Evolutionary conservation across 2,797 vertebrate species (phyloP), one percentile per base, ranked within the genome.

Genomic region (Coluber constrictor): DNA sequence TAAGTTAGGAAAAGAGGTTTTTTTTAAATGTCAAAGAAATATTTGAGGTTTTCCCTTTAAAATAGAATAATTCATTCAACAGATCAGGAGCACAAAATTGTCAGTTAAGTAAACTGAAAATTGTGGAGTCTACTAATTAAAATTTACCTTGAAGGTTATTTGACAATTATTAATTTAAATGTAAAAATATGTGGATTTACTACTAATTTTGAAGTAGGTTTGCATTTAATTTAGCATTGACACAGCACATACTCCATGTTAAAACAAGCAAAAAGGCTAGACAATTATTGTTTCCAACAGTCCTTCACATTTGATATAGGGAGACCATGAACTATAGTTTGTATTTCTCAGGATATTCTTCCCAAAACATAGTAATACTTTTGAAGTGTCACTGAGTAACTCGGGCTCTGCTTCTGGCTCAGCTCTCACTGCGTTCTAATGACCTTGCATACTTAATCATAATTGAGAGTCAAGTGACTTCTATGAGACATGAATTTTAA

Each of bases 391-490:
- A 1, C 88, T 90, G 56, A 92, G 1, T 0, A 13, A 32, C 57
- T 51, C 25, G 0, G 94, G 94, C 94, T 95, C 94, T 95, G 29
- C 89, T 94, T 96, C 93, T 93, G 95, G 93, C 91, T 94, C 92
- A 95, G 93, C 83, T 60, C 94, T 95, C 7, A 23, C 90, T 51
- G 25, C 94, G 90, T 97, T 96, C 96, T 94, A 56, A 74, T 95
- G 97, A 97, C 96, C 96, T 97, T 96, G 96, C 95, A 96, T 95
- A 95, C 94, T 97, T 97, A 96, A 97, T 96, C 96, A 94, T 97
- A 97, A 96, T 95, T 97, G 95, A 96, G 94, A 97, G 95, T 97
- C 96, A 96, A 97, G 95, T 96, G 95, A 97, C 96, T 97, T 97
- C 92, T 94, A 94, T 89, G 54, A 94, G 95, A 95, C 74, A 55